Evolutionary conservation across 2,113 vertebrate species (phyloP), one percentile per base, ranked within the genome.

Genomic region (Hymenochirus boettgeri): DNA sequence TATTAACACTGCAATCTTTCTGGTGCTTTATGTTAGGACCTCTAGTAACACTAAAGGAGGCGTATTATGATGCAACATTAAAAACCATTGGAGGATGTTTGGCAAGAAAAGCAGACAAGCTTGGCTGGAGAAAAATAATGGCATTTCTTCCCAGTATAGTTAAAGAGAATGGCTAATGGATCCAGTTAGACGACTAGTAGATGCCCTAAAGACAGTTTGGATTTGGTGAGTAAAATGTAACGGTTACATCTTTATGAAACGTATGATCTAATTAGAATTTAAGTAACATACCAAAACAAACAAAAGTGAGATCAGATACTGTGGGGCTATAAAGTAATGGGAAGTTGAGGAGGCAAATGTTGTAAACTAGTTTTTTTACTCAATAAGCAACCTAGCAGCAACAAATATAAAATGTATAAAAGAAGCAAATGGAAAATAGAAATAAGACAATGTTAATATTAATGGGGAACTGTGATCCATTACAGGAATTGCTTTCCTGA

Each of bases 21-120:
- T n/a, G n/a, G n/a, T n/a, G n/a, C n/a, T 62, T 67, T 62, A 8
- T 48, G 65, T 55, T 70, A 96, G 92, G 83, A 67, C 91, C 92
- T 1, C 70, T 93, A 71, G 80, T 81, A 35, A 92, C 87, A 1
- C 64, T 91, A 71, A 87, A 92, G 35, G 92, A 86, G 1, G 87
- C 89, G 24, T 94, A 90, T 73, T 85, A 90, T 0, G 90, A 95
- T 21, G 88, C 90, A 57, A 92, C 76, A 1, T 83, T 82, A 57
- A 81, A n/a, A 76, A 73, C 76, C 73, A 55, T 66, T 87, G 75
- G 90, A 90, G 10, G 65, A 76, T 1, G 73, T 84, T 29, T 93
- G 87, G 91, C 79, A 42, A 61, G 79, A 90, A 45, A 73, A 67
- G n/a, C n/a, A 80, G 82, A 0, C 70, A 82, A 1, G 35, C 70